phyloP scores from a whole-genome alignment of 2,888 invertebrate genomes.

The Labia minor region DNA sequence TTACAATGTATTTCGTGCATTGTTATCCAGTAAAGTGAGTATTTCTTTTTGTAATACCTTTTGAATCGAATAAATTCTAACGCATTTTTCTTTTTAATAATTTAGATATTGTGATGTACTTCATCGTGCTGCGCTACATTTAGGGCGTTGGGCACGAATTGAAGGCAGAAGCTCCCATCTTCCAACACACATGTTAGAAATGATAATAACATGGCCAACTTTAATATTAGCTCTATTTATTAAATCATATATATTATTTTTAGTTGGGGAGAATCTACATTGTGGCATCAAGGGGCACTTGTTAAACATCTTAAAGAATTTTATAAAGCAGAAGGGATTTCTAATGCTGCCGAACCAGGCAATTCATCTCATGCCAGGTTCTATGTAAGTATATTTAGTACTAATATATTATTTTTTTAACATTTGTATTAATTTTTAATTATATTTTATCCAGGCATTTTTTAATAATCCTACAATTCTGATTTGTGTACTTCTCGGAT shows the following conservation, averaged over 20 bases:
- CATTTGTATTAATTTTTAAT: too few relatives aligned
- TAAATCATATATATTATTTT: background rate
- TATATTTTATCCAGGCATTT: slow-evolving; percentile 51
- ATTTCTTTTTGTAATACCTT: slow-evolving; percentile 14
- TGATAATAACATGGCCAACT: background rate
- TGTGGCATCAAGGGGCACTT: slow-evolving; percentile 67
- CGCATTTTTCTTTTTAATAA: too few relatives aligned
- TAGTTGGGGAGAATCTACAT: slow-evolving; percentile 46
- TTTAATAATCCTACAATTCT: slow-evolving; percentile 77
- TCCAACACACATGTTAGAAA: slow-evolving; percentile 36
- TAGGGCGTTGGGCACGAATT: slow-evolving; percentile 65
- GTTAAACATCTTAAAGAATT: slow-evolving; percentile 60
- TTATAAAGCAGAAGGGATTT: slow-evolving; percentile 64
- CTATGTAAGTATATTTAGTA: slow-evolving; percentile 55
- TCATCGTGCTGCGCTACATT: slow-evolving; percentile 79
- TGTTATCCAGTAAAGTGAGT: slow-evolving; percentile 48
- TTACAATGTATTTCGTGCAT: slow-evolving; percentile 65
- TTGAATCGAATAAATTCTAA: too few relatives aligned
- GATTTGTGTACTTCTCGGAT: slow-evolving; percentile 57
- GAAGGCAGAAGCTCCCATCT: slow-evolving; percentile 47
- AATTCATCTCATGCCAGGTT: slow-evolving; percentile 70
- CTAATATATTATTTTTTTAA: too few relatives aligned
- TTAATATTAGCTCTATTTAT: background rate
- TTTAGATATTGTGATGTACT: slow-evolving; percentile 70
- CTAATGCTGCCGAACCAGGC: slow-evolving; percentile 80